Conservation (phyloP, 1,140 invertebrate genomes). For the Heliconius eleuchia region DNA sequence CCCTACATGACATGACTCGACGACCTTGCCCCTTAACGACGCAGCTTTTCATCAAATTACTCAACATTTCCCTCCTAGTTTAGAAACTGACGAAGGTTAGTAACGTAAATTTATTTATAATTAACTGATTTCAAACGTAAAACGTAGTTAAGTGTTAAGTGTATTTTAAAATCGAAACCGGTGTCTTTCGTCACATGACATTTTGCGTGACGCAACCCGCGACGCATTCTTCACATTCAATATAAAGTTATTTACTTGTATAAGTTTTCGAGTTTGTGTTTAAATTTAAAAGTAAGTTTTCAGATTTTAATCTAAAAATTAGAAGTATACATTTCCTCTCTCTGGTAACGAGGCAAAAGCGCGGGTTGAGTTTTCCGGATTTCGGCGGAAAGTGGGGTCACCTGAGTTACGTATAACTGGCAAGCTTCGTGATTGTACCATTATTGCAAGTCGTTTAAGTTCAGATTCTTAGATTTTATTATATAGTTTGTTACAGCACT, state of each 20-base stretch:
- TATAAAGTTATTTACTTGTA: background rate
- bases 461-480: too few species aligned
- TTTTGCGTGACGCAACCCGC: constrained; percentile 4
- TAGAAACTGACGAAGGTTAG: background rate
- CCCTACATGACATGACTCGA: background rate
- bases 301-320: too few species aligned
- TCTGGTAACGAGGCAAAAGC: too few species aligned
- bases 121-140: constrained; percentile 8
- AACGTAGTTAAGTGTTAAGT: constrained; percentile 1
- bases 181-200: constrained; percentile 11
- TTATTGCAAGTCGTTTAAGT: too few species aligned
- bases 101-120: constrained; percentile 10
- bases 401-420: too few species aligned
- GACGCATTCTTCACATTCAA: background rate
- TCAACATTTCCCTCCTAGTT: background rate
- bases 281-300: too few species aligned
- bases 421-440: too few species aligned
- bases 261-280: background rate
- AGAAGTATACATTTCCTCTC: too few species aligned
- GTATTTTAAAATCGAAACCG: constrained; percentile 10
- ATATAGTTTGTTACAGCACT: too few species aligned
- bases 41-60: background rate
- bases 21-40: background rate
- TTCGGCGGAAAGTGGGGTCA: too few species aligned
- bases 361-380: too few species aligned